These are phyloP conservation scores for Girardinus metallicus DNA, from an alignment of 2,797 vertebrate genomes.

Conservation along the genomic window DNA sequence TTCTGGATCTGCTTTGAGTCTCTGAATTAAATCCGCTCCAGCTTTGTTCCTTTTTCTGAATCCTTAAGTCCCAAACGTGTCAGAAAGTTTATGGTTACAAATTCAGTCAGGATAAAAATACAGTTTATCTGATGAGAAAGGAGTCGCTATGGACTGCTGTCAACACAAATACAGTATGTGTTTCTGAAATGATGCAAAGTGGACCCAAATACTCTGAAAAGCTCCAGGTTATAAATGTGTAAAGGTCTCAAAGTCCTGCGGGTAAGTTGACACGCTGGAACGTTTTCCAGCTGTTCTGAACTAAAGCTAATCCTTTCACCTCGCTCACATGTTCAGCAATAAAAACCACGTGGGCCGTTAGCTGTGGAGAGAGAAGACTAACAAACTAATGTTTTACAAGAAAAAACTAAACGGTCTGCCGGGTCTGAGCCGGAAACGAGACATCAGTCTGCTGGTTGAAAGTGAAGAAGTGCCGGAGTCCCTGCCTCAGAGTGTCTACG, in stretches of 20 bases:
- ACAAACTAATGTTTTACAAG: conserved; percentile 53
- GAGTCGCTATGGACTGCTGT: neutral
- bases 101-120: conserved; percentile 30
- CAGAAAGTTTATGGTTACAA: conserved; percentile 19
- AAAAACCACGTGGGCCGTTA: conserved; percentile 41
- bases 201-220: conserved; percentile 18
- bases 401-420: neutral
- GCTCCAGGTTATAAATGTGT: conserved; percentile 11
- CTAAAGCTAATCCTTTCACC: conserved; percentile 44
- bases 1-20: conserved; percentile 28
- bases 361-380: conserved; percentile 8
- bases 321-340: conserved; percentile 35
- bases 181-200: conserved; percentile 12
- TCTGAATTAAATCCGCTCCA: conserved; percentile 10
- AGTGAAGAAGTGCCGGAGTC: conserved; percentile 8
- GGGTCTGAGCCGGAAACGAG: conserved; percentile 4
- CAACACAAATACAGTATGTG: neutral
- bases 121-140: conserved; percentile 19
- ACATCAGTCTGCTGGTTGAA: conserved; percentile 12
- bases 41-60: conserved; percentile 21
- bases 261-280: conserved; percentile 20
- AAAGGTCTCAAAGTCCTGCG: conserved; percentile 18
- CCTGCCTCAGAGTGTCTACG: conserved; percentile 23
- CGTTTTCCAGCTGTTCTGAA: conserved; percentile 25
- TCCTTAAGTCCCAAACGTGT: conserved; percentile 14